These are phyloP conservation scores for Nomia melanderi DNA, from an alignment of 1,140 invertebrate genomes.

Conservation along the genomic window DNA sequence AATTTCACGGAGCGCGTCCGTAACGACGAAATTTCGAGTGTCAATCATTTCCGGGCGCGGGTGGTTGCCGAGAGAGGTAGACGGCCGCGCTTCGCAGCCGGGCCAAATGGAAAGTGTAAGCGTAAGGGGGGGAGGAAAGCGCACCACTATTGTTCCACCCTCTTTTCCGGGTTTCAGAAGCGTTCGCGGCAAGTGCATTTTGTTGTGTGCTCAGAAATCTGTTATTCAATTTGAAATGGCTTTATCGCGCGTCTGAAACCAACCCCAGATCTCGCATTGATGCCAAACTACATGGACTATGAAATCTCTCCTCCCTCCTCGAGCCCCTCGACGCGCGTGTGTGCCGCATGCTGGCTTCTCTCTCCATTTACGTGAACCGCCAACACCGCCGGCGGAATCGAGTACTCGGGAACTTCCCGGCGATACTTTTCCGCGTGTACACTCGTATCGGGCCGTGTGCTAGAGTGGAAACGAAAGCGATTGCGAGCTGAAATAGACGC, in stretches of 20 bases:
- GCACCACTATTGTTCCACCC: conserved; percentile 52
- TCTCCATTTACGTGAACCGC: conserved; percentile 30
- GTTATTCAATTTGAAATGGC: conserved; percentile 68
- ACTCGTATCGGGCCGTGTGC: background rate
- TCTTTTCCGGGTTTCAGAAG: conserved; percentile 58
- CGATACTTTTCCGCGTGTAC: conserved; percentile 51
- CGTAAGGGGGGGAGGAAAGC: conserved; percentile 47
- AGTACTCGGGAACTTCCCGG: conserved; percentile 55
- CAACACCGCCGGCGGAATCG: conserved; percentile 50
- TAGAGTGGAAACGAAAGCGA: conserved; percentile 38
- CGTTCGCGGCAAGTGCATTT: conserved; percentile 64
- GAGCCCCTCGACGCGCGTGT: conserved; percentile 26
- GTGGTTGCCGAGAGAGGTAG: conserved; percentile 13
- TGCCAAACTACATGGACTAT: conserved; percentile 67
- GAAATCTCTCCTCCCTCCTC: conserved; percentile 58
- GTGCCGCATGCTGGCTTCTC: conserved; percentile 42
- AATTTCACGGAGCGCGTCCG: no score
- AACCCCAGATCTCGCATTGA: conserved; percentile 65
- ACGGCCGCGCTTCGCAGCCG: background rate
- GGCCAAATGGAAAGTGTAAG: conserved; percentile 46
- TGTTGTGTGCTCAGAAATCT: conserved; percentile 68
- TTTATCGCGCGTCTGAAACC: conserved; percentile 64
- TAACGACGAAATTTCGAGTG: no score
- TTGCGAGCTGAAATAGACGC: conserved; percentile 48
- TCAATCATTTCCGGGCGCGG: conserved; percentile 15